phyloP scores from a whole-genome alignment of 2,888 invertebrate genomes.

The Lysandra coridon region DNA sequence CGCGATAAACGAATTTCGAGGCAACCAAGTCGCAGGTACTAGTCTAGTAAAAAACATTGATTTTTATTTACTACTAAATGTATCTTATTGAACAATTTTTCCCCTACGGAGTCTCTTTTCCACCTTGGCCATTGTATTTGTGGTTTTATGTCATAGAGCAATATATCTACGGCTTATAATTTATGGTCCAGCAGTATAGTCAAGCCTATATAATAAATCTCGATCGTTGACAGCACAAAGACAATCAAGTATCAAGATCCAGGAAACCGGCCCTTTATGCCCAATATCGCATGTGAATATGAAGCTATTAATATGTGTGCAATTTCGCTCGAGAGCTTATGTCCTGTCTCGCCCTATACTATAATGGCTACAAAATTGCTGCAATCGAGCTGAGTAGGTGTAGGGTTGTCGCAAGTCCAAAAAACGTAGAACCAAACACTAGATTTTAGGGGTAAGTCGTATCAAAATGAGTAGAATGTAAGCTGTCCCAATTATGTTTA shows the following conservation, averaged over 20 bases:
- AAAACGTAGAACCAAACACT: background rate
- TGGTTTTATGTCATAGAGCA: background rate
- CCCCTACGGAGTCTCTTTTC: background rate
- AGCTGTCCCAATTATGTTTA: background rate
- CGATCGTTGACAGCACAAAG: slow-evolving; percentile 21
- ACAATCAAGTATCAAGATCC: slow-evolving; percentile 23
- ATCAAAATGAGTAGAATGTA: background rate
- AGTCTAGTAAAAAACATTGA: too few species aligned
- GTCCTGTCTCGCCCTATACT: slow-evolving; percentile 69
- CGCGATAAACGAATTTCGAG: too few species aligned
- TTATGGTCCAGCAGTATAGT: background rate
- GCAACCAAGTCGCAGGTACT: too few species aligned
- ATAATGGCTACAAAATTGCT: slow-evolving; percentile 70
- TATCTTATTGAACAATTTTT: too few species aligned
- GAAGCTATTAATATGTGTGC: slow-evolving; percentile 42
- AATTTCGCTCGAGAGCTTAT: slow-evolving; percentile 66
- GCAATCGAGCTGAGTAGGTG: slow-evolving; percentile 57
- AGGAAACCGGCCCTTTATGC: slow-evolving; percentile 14
- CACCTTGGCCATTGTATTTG: background rate
- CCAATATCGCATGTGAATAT: slow-evolving; percentile 31
- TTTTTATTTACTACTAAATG: too few species aligned
- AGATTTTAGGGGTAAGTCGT: background rate
- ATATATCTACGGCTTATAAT: background rate
- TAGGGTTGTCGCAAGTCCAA: background rate
- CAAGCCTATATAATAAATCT: background rate